phyloP scores from a whole-genome alignment of 2,797 vertebrate genomes.

The Salmo trutta region DNA sequence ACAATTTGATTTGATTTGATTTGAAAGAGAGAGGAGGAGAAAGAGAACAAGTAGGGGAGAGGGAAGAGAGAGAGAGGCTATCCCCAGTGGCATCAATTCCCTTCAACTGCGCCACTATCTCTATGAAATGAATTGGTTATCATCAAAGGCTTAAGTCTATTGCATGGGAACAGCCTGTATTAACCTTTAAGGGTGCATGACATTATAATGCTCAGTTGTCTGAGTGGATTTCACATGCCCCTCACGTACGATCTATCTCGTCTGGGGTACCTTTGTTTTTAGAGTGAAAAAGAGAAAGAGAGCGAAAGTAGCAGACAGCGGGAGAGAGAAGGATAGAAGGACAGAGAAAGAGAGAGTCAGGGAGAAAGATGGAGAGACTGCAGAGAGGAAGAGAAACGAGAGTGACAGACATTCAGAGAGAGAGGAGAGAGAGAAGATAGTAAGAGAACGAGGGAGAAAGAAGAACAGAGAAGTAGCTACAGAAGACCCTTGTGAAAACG shows the following conservation, averaged over 20 bases:
- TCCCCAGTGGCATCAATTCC: constrained; percentile 12
- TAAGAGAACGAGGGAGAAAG: constrained; percentile 48
- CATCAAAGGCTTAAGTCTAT: constrained; percentile 35
- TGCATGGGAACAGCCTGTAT: constrained; percentile 48
- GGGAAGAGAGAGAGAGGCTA: neutral
- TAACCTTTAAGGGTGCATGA: constrained; percentile 61
- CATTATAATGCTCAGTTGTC: constrained; percentile 42
- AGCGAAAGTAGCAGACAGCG: neutral
- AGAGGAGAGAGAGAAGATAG: neutral
- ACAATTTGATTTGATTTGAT: too few relatives aligned
- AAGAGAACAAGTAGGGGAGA: neutral
- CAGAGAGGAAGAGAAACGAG: constrained; percentile 45
- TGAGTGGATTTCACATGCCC: constrained; percentile 40
- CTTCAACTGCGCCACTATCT: constrained; percentile 20
- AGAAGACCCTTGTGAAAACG: constrained; percentile 54
- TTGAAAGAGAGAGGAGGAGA: constrained; percentile 6
- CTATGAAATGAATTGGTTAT: constrained; percentile 33
- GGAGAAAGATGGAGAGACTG: constrained; percentile 37
- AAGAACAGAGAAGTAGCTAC: constrained; percentile 54
- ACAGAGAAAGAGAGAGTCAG: constrained; percentile 21
- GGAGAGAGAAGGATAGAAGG: neutral
- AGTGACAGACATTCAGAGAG: constrained; percentile 47
- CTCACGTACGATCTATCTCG: constrained; percentile 35
- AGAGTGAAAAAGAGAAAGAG: constrained; percentile 23
- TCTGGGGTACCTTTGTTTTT: constrained; percentile 38